Base-by-base conservation (phyloP, 2,888 invertebrate species). In the Aphodius sticticus region DNA sequence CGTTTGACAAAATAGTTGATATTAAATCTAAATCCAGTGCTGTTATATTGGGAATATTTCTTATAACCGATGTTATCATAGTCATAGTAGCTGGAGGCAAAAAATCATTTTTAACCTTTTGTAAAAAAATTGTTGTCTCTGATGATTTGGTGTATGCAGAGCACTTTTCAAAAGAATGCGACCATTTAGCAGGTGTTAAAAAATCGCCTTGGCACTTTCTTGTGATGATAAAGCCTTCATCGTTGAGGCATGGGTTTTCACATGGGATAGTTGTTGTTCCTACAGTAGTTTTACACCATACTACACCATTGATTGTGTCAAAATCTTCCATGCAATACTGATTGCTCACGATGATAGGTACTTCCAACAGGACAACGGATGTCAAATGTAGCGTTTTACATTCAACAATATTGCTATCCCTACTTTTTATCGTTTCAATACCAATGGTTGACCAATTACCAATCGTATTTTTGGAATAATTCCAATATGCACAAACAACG, bases 401-500 rank as follows among this genome's bases (percentile, higher is more conserved):
- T 35, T 71, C 71, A 15, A 71, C 71, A 16, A 71, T 16, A 16
- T 71, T 26, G 26, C 26, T 15, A 71, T 71, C 71, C 3, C 5
- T 71, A 15, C 16, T 14, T 16, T 16, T 71, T 5, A 71, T 71
- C 16, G 71, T 71, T 71, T 71, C 15, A 71, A 71, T 76, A n/a
- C 80, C 80, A 4, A 16, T 16, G 14, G 77, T 77, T 6, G 80
- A 80, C 80, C 80, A 80, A 70, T 77, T 74, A 2, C 80, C 80
- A 14, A 16, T 16, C 16, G 75, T 69, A 53, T 76, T 70, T 38
- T 38, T 36, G 7, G 75, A 75, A 36, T 77, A 77, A 69, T 77
- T 72, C 80, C 80, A 80, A 16, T 38, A 80, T 2, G 69, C 77
- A 74, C 80, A 80, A 70, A 16, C 37, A 15, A 53, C 37, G 36